Percentiles rank a stretch among this genome's conserved stretches.
Conservation (phyloP, 2,888 invertebrate genomes). For the Xylota sylvarum region DNA sequence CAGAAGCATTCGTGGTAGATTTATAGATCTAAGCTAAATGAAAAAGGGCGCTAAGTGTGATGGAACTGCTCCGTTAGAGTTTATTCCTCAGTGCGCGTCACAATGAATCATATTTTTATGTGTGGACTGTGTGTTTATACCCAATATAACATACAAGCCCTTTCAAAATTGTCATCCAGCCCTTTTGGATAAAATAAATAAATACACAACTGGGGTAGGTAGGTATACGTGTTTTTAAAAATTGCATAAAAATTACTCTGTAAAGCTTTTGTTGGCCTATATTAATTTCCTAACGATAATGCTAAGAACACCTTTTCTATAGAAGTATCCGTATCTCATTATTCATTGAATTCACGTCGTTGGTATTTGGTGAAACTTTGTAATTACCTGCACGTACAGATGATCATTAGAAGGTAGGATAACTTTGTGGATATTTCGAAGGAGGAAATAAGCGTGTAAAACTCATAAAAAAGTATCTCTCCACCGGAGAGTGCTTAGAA, state of each 20-base stretch:
- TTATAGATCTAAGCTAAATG: no score
- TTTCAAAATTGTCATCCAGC: no score
- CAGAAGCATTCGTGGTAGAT: no score
- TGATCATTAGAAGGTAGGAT: conserved; percentile 68
- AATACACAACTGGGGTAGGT: no score
- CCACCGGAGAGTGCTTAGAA: conserved; percentile 34
- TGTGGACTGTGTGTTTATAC: no score
- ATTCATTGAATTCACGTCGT: conserved; percentile 56
- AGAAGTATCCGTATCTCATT: conserved; percentile 40
- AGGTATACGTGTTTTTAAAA: background rate
- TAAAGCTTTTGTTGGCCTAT: conserved; percentile 33
- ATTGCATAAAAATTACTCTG: conserved; percentile 30
- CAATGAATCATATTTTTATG: no score
- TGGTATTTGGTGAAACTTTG: conserved; percentile 59
- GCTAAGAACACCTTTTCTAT: conserved; percentile 29
- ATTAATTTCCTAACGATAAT: conserved; percentile 6
- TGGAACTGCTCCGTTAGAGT: no score
- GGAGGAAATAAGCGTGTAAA: conserved; percentile 48
- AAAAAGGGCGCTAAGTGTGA: no score
- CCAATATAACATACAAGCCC: no score
- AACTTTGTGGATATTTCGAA: conserved; percentile 36
- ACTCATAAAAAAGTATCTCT: conserved; percentile 42
- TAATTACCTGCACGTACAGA: conserved; percentile 72
- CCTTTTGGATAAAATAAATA: no score
- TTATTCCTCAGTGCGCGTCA: no score